These are phyloP conservation scores for Sinhomidia bicolor DNA, from an alignment of 2,888 invertebrate genomes.

Conservation along the genomic window DNA sequence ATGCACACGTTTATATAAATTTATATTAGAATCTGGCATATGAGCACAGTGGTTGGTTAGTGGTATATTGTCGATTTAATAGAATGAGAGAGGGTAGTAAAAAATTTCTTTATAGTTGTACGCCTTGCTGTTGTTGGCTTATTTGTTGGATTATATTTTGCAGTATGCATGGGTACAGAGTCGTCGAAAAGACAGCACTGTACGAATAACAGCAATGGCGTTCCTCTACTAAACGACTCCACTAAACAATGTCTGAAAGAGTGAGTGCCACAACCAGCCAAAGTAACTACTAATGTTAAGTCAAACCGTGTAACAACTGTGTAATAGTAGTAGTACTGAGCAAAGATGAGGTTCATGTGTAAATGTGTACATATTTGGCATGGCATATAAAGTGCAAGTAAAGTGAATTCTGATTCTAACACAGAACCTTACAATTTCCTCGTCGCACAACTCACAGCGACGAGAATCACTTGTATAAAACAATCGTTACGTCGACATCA, in stretches of 20 bases:
- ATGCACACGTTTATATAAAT: not conserved
- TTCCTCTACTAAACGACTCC: not conserved
- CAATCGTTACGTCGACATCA: not conserved
- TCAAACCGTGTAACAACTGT: not conserved
- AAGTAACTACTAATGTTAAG: not conserved
- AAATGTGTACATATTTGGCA: not conserved
- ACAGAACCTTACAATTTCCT: slow-evolving; percentile 9
- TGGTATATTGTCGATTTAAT: slow-evolving; percentile 6
- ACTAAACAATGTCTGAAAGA: not conserved
- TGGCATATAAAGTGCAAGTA: not conserved
- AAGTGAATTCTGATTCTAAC: not conserved
- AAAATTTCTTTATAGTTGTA: slow-evolving; percentile 11
- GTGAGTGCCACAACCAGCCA: not conserved
- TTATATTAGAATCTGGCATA: not conserved
- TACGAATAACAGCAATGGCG: not conserved
- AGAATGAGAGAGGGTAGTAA: not conserved
- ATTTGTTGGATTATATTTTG: not conserved
- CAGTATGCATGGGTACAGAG: not conserved
- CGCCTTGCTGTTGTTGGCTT: not conserved
- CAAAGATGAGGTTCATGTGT: not conserved
- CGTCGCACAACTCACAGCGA: slow-evolving; percentile 13
- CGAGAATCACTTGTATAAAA: slow-evolving; percentile 10
- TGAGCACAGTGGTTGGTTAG: not conserved
- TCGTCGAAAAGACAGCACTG: not conserved
- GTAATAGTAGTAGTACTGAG: not conserved